Evolutionary conservation across 2,888 invertebrate genomes (phyloP).

Genomic region (Leucophenga maculata): DNA sequence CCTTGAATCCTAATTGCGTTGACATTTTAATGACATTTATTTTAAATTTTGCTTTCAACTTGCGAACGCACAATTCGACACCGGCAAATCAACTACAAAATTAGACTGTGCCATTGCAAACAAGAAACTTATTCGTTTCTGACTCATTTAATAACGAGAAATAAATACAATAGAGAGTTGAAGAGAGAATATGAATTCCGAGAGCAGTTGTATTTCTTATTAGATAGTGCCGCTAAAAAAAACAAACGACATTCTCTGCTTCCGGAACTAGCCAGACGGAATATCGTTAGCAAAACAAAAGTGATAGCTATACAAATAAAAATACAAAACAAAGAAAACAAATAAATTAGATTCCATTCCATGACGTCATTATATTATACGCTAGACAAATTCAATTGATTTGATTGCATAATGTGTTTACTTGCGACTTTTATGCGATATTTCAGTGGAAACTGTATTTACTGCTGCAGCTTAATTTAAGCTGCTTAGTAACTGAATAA

Average conservation of each 20-base stretch:
- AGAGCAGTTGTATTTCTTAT: constrained; percentile 43
- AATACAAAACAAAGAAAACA: too few species aligned
- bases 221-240: constrained; percentile 63
- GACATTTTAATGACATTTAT: constrained; percentile 31
- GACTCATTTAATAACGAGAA: too few species aligned
- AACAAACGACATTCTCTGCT: constrained; percentile 48
- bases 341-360: too few species aligned
- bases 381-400: too few species aligned
- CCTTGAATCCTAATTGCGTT: constrained; percentile 81
- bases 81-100: constrained; percentile 39
- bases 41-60: neutral
- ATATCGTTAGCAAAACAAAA: constrained; percentile 56
- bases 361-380: too few species aligned
- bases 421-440: too few species aligned
- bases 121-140: neutral
- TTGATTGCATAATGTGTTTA: too few species aligned
- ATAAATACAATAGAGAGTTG: too few species aligned
- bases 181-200: constrained; percentile 31
- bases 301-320: constrained; percentile 26
- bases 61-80: constrained; percentile 27
- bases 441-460: too few species aligned
- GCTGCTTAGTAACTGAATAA: too few species aligned
- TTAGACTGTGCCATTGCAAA: neutral
- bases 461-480: too few species aligned
- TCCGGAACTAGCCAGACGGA: constrained; percentile 49